phyloP scores from a whole-genome alignment of 2,113 vertebrate species.

The Daphoenositta chrysoptera region DNA sequence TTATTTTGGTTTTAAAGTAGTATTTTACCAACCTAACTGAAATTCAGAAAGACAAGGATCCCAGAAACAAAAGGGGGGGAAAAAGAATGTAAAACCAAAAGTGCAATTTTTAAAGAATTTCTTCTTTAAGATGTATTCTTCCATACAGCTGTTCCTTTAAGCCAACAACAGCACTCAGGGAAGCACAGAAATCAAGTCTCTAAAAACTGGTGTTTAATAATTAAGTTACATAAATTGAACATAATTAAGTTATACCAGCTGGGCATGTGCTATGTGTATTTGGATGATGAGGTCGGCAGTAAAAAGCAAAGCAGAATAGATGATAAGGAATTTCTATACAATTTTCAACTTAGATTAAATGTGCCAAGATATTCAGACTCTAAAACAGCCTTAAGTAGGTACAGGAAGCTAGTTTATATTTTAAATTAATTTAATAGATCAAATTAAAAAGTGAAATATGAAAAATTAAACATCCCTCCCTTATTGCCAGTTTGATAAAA shows the following conservation, averaged over 20 bases:
- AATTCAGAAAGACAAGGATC: neutral
- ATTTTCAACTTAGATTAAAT: slow-evolving; percentile 55
- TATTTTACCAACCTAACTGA: neutral
- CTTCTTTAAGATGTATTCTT: neutral
- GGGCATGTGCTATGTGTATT: slow-evolving; percentile 2
- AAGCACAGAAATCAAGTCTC: slow-evolving; percentile 22
- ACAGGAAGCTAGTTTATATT: neutral
- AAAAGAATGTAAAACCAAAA: neutral
- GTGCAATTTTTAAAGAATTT: neutral
- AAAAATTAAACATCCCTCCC: slow-evolving; percentile 5
- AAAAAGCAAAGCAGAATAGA: slow-evolving; percentile 44
- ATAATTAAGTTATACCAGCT: slow-evolving; percentile 68
- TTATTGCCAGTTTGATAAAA: slow-evolving; percentile 4
- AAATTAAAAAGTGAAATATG: slow-evolving; percentile 19
- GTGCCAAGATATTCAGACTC: slow-evolving; percentile 14
- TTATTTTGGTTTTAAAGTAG: neutral
- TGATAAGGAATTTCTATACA: slow-evolving; percentile 13
- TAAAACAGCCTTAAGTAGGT: neutral
- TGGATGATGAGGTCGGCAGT: slow-evolving; percentile 32
- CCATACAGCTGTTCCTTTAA: neutral
- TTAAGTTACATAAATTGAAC: slow-evolving; percentile 66
- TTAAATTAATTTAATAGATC: slow-evolving; percentile 29
- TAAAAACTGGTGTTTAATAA: slow-evolving; percentile 71
- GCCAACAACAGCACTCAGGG: neutral
- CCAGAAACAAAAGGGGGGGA: neutral